Conservation (phyloP, 1,140 invertebrate species). For the Drosophila ohnishii region DNA sequence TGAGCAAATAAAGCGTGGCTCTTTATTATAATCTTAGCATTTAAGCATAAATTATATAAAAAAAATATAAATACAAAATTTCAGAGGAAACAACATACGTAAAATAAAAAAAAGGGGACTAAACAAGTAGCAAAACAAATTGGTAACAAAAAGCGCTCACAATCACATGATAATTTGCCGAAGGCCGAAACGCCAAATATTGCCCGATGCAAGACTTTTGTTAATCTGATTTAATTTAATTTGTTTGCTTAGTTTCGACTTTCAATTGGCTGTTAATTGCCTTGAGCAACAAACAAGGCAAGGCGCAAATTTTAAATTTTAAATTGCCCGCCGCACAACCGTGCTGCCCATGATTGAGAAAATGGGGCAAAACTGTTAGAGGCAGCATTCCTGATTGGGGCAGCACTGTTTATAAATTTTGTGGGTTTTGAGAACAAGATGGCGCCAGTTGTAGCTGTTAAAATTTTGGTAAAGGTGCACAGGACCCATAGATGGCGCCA, state of each 20-base stretch:
- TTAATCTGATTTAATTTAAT: conserved; percentile 40
- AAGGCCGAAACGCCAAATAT: conserved; percentile 51
- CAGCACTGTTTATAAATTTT: background rate
- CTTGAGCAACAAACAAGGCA: conserved; percentile 30
- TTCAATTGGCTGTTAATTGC: conserved; percentile 55
- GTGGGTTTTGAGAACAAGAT: background rate
- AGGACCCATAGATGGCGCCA: conserved; percentile 8
- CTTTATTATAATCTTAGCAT: conserved; percentile 11
- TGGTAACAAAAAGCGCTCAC: conserved; percentile 50
- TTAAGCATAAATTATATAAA: conserved; percentile 27
- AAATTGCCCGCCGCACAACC: conserved; percentile 14
- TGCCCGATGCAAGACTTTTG: conserved; percentile 26
- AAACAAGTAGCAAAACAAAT: conserved; percentile 22
- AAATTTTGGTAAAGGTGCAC: background rate
- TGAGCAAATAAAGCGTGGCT: conserved; percentile 31
- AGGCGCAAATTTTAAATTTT: conserved; percentile 23
- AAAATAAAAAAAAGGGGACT: conserved; percentile 1
- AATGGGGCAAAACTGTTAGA: background rate
- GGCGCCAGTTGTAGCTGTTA: background rate
- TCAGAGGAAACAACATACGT: background rate
- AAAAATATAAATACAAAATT: background rate
- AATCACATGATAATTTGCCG: conserved; percentile 65
- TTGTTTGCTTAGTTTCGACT: conserved; percentile 24
- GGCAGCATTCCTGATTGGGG: background rate
- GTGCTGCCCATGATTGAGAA: background rate